Conservation (phyloP, 2,888 invertebrate species). For the Heliconius erato region DNA sequence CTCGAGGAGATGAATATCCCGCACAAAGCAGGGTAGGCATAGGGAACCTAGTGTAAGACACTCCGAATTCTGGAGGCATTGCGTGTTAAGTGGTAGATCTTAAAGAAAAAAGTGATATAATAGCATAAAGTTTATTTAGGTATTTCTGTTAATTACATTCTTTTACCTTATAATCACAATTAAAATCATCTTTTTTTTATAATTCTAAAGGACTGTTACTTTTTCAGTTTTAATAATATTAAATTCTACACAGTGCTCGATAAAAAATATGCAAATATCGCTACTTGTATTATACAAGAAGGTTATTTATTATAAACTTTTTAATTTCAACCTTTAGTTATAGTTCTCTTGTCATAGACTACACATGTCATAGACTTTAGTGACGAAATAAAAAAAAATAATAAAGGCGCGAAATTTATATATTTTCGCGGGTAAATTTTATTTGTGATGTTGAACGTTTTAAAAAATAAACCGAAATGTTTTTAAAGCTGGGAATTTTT, state of each 20-base stretch:
- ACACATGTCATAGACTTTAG: not conserved
- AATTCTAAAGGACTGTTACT: too few species aligned
- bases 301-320: not conserved
- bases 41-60: too few species aligned
- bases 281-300: not conserved
- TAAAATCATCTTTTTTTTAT: too few species aligned
- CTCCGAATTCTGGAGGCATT: too few species aligned
- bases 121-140: too few species aligned
- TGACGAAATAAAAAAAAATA: not conserved
- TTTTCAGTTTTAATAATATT: too few species aligned
- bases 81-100: too few species aligned
- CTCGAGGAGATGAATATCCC: too few species aligned
- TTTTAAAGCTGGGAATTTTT: not conserved
- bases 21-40: too few species aligned
- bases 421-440: not conserved
- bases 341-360: not conserved
- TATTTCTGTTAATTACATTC: too few species aligned
- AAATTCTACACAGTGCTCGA: not conserved
- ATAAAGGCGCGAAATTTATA: not conserved
- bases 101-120: too few species aligned
- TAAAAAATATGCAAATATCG: slow-evolving; percentile 22
- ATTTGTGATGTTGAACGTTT: not conserved
- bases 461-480: not conserved
- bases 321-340: not conserved
- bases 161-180: too few species aligned